Percentiles rank a stretch among this genome's conserved stretches.
Evolutionary conservation across 2,888 invertebrate species (phyloP).

Genomic region (Drosophila kuntzei): DNA sequence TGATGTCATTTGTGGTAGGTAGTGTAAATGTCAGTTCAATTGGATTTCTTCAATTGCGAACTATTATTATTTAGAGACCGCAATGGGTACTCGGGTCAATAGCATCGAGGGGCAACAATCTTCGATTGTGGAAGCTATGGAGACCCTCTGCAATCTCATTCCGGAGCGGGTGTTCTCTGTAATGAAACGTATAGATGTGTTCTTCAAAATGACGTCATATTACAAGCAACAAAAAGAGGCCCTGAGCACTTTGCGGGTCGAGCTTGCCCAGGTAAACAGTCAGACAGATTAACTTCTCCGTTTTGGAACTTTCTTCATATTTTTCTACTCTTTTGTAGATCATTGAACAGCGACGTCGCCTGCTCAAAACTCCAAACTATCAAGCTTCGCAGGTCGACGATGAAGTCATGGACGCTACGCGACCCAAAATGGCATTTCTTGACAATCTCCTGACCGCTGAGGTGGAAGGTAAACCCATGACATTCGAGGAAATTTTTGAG

Average conservation of each 20-base stretch:
- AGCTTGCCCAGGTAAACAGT: conserved; percentile 41
- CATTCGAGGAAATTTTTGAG: conserved; percentile 74
- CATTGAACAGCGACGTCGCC: conserved; percentile 52
- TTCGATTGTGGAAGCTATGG: conserved; percentile 85
- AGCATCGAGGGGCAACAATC: conserved; percentile 58
- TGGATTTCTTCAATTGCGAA: not conserved
- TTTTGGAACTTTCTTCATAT: not conserved
- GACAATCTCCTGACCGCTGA: conserved; percentile 75
- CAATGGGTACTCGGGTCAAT: conserved; percentile 69
- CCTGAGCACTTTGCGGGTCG: conserved; percentile 67
- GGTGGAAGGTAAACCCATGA: conserved; percentile 68
- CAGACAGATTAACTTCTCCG: too few relatives aligned
- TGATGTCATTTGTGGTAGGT: conserved; percentile 83
- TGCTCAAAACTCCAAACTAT: conserved; percentile 31
- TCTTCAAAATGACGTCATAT: conserved; percentile 83
- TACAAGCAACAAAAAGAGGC: conserved; percentile 86
- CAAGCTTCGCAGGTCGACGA: conserved; percentile 28
- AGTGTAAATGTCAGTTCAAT: not conserved
- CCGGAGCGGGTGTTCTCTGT: conserved; percentile 57
- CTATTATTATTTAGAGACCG: conserved; percentile 52
- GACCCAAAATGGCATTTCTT: conserved; percentile 76
- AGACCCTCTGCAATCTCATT: conserved; percentile 65
- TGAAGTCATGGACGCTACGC: conserved; percentile 30
- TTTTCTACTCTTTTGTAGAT: conserved; percentile 41
- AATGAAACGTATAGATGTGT: conserved; percentile 55